Evolutionary conservation across 2,888 invertebrate genomes (phyloP).

Genomic region (Merodon equestris): DNA sequence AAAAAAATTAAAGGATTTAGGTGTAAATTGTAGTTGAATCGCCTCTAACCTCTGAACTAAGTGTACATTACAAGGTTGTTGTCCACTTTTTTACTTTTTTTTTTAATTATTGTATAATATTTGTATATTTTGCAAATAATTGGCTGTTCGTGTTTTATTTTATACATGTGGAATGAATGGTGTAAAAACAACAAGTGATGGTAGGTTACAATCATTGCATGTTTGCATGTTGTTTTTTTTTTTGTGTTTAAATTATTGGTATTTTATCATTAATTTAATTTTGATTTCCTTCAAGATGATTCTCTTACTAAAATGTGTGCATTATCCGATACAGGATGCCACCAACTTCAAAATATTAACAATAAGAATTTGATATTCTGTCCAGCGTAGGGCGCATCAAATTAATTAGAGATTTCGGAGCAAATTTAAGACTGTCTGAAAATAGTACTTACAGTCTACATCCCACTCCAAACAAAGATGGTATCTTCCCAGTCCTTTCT

Average conservation of each 20-base stretch:
- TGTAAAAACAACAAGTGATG: too few relatives aligned
- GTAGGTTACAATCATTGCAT: conserved; percentile 3
- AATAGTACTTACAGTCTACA: too few relatives aligned
- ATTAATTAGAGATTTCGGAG: too few relatives aligned
- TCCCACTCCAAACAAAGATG: too few relatives aligned
- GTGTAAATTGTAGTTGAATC: conserved; percentile 56
- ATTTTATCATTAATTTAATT: too few relatives aligned
- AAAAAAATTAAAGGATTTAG: conserved; percentile 50
- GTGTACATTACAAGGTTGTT: conserved; percentile 46
- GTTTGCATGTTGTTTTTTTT: conserved; percentile 29
- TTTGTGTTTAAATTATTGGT: too few relatives aligned
- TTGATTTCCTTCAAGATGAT: too few relatives aligned
- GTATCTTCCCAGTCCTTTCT: too few relatives aligned
- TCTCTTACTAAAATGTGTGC: neutral
- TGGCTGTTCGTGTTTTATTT: conserved; percentile 21
- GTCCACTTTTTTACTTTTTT: conserved; percentile 18
- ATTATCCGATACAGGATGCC: too few relatives aligned
- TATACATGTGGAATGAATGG: neutral
- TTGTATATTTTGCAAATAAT: conserved; percentile 38
- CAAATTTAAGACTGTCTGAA: too few relatives aligned
- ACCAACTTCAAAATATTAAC: neutral
- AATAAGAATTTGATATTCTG: too few relatives aligned
- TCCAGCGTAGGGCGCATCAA: too few relatives aligned
- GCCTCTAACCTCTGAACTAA: conserved; percentile 62
- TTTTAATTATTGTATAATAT: conserved; percentile 4